These are phyloP conservation scores for Struthidea cinerea DNA, from an alignment of 2,113 vertebrate species.

Conservation along the genomic window DNA sequence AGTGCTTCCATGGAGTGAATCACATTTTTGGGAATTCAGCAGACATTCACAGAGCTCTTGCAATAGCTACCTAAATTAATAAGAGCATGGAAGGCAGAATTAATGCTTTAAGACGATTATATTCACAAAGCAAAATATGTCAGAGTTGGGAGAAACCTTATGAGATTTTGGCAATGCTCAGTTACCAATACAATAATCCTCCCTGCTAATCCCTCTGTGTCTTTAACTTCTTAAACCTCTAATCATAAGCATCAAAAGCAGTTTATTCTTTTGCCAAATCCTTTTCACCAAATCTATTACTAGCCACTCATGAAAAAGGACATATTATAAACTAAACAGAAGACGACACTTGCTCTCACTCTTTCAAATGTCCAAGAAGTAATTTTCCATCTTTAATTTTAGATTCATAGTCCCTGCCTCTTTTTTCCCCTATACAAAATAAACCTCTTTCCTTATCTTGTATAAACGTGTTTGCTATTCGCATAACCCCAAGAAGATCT, in stretches of 20 bases:
- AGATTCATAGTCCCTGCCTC: background rate
- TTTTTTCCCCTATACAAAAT: background rate
- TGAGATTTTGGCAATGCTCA: background rate
- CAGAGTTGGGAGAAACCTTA: background rate
- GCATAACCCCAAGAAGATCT: background rate
- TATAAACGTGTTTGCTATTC: background rate
- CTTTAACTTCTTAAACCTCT: constrained; percentile 11
- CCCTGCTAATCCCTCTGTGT: background rate
- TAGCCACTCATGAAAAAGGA: background rate
- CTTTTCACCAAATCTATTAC: background rate
- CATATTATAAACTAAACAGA: background rate
- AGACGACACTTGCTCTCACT: background rate
- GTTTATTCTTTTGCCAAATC: background rate
- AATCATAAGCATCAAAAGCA: background rate
- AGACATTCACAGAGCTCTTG: background rate
- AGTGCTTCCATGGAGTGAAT: background rate
- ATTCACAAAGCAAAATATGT: constrained; percentile 17
- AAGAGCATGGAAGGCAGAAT: constrained; percentile 19
- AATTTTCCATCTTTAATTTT: background rate
- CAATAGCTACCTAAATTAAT: constrained; percentile 13
- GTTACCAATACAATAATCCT: background rate
- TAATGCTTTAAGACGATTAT: constrained; percentile 31
- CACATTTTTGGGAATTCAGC: background rate
- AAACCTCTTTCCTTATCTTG: background rate
- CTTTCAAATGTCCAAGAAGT: background rate